A percentile compares a stretch with the other conserved stretches of the same genome.
phyloP scores from a whole-genome alignment of 2,113 vertebrate species.

The Camelus dromedarius region DNA sequence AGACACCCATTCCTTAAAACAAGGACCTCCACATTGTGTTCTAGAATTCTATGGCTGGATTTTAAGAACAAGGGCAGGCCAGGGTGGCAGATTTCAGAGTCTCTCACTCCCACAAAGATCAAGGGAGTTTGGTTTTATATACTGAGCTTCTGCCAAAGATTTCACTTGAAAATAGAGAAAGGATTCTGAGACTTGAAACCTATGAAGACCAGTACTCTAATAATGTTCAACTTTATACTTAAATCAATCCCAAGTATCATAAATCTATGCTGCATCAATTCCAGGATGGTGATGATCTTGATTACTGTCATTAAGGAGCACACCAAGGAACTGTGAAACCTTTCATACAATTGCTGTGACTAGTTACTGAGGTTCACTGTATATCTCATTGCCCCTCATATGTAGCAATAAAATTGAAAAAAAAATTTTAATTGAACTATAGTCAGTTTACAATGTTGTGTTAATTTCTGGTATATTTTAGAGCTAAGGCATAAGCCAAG shows the following conservation, averaged over 20 bases:
- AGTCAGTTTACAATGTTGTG: too few relatives aligned
- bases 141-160: not conserved
- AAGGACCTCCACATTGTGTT: not conserved
- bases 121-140: not conserved
- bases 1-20: not conserved
- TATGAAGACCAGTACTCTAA: not conserved
- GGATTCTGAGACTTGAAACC: not conserved
- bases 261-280: not conserved
- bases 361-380: not conserved
- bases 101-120: not conserved
- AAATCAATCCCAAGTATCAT: not conserved
- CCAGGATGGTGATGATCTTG: not conserved
- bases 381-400: not conserved
- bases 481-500: not conserved
- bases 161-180: slow-evolving; percentile 21
- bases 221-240: slow-evolving; percentile 9
- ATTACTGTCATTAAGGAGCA: not conserved
- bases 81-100: not conserved
- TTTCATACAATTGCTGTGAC: not conserved
- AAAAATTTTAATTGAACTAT: not conserved
- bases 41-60: not conserved
- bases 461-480: not conserved
- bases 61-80: not conserved
- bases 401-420: not conserved
- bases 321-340: not conserved